Base-by-base conservation (phyloP, 64 coral and sea anemone species). In the Porites lutea region DNA sequence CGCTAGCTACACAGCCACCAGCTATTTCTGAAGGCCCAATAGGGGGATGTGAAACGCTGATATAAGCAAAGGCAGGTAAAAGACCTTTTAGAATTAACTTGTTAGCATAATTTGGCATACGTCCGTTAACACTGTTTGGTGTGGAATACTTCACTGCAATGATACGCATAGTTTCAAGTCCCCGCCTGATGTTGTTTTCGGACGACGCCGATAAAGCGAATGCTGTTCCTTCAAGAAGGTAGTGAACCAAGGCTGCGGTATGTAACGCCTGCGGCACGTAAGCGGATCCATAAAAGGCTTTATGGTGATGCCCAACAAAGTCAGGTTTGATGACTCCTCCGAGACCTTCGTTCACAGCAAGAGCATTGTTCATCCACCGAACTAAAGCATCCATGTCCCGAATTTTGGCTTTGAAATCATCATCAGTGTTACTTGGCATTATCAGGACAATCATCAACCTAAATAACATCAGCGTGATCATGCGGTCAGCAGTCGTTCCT, bases 321-420 rank as follows among this genome's bases (percentile, higher is more conserved):
- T 97, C 95, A 18, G 95, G 95, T 16, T 97, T 97, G n/a, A 97
- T 88, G 4, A 97, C 71, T 59, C 95, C 95, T 48, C 79, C 73
- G 1, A 94, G 48, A 7, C 88, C 95, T 80, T 94, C 72, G 23
- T 87, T 97, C 4, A 94, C 58, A 0, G 44, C 65, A 6, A 97
- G 27, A 62, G 76, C 88, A 43, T 93, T 93, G 15, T 94, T 77
- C 53, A 91, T 47, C 95, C 95, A 91, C 22, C 65, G 45, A 49
- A 91, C 82, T 27, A 90, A 59, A 3, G 76, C 72, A 4, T 94
- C 58, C 82, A 93, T 87, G 23, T 94, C 95, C 60, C 86, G 69
- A 27, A 93, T 69, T 65, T 89, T 93, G n/a, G 72, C 46, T 75
- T 71, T 93, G 21, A 73, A 72, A 70, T 92, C 92, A 63, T 5